These are phyloP conservation scores for Caradrina clavipalpis DNA, from an alignment of 2,888 invertebrate genomes.

Conservation along the genomic window DNA sequence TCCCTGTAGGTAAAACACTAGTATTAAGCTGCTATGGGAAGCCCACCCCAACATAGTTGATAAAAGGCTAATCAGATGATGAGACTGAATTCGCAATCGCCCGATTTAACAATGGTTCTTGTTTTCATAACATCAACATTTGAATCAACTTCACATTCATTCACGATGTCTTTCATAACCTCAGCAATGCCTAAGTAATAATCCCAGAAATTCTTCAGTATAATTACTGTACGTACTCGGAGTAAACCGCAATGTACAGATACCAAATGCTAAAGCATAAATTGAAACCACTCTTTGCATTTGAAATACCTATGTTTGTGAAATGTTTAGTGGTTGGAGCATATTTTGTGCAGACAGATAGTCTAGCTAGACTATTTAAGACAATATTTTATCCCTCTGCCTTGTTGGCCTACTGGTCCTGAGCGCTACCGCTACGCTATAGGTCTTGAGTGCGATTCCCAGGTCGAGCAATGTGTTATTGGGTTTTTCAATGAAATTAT, in stretches of 20 bases:
- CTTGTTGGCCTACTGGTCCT: too few species aligned
- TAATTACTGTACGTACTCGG: constrained; percentile 12
- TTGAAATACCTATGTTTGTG: constrained; percentile 40
- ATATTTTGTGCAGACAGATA: constrained; percentile 13
- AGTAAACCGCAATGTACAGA: constrained; percentile 22
- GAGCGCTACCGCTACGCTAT: too few species aligned
- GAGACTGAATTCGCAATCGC: neutral
- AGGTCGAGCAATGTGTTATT: too few species aligned
- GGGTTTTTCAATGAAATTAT: too few species aligned
- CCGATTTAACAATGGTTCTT: neutral
- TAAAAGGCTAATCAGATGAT: too few species aligned
- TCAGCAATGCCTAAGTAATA: constrained; percentile 20
- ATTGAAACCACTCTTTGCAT: constrained; percentile 43
- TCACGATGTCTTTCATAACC: neutral
- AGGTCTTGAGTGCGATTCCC: too few species aligned
- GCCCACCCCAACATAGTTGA: too few species aligned
- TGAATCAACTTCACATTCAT: neutral
- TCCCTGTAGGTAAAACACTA: neutral
- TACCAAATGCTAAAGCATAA: constrained; percentile 42
- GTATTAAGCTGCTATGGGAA: too few species aligned
- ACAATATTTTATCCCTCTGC: neutral
- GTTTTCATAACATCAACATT: neutral
- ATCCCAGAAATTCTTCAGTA: constrained; percentile 17
- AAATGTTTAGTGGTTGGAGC: constrained; percentile 20
- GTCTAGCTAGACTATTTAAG: neutral